phyloP scores from a whole-genome alignment of 2,113 vertebrate species.

The Takifugu flavidus region DNA sequence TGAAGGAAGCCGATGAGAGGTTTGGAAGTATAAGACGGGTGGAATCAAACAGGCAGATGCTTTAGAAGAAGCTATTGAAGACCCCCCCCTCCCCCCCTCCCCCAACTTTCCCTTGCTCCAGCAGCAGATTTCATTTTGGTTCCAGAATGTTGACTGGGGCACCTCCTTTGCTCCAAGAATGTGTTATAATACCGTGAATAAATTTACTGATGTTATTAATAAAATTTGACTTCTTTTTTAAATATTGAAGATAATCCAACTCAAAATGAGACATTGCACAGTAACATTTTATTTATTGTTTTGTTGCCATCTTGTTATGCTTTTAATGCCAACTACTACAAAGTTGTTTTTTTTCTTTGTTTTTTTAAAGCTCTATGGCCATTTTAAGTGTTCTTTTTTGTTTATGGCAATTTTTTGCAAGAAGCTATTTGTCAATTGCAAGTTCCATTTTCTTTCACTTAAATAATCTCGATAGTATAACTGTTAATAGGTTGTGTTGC shows the following conservation, averaged over 20 bases:
- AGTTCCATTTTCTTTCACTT: slow-evolving; percentile 55
- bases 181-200: slow-evolving; percentile 72
- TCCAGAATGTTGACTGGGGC: slow-evolving; percentile 69
- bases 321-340: slow-evolving; percentile 61
- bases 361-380: slow-evolving; percentile 47
- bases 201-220: slow-evolving; percentile 65
- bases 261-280: slow-evolving; percentile 71
- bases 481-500: slow-evolving; percentile 67
- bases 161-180: slow-evolving; percentile 72
- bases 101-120: slow-evolving; percentile 44
- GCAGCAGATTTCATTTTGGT: slow-evolving; percentile 68
- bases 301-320: slow-evolving; percentile 69
- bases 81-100: slow-evolving; percentile 16
- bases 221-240: slow-evolving; percentile 53
- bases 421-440: slow-evolving; percentile 58
- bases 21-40: slow-evolving; percentile 27
- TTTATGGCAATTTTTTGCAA: slow-evolving; percentile 67
- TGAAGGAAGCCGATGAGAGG: slow-evolving; percentile 43
- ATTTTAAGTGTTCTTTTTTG: slow-evolving; percentile 65
- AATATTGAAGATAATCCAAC: slow-evolving; percentile 69
- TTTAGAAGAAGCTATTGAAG: slow-evolving; percentile 30
- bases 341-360: slow-evolving; percentile 24
- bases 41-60: slow-evolving; percentile 46
- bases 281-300: slow-evolving; percentile 78
- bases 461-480: slow-evolving; percentile 65